Base-by-base conservation (phyloP, 1,140 invertebrate genomes). In the Bactericera cockerelli region DNA sequence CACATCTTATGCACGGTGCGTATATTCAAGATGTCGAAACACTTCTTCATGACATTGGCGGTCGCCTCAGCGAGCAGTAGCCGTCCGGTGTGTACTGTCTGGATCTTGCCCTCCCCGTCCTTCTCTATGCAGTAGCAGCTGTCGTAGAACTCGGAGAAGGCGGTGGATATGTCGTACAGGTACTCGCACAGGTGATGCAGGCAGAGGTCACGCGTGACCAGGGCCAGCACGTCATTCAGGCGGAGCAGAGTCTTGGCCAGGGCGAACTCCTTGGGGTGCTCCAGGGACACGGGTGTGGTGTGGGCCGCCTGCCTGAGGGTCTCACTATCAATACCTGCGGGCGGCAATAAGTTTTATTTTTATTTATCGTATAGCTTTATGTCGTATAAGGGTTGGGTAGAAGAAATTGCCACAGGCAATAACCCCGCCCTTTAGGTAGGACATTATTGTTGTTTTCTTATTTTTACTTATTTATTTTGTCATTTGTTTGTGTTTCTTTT, bases 121-220 rank as follows among this genome's bases (percentile, higher is more conserved):
- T 96, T 98, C 70, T 97, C 89, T 55, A 99, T 83, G 67, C 96
- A 98, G 70, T 99, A 99, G 70, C 97, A 99, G 64, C 78, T 83
- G 67, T 98, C 93, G 72, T 99, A 99, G 71, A 99, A 99, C 70
- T 99, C 97, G 0, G 87, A 84, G 67, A 98, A 99, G 1, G 80
- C 77, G 4, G 84, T 85, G n/a, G 87, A 81, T 39, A 99, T 82
- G 66, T 98, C 93, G 72, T 97, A 99, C 56, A 98, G 77, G 72
- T 86, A 97, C 70, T 98, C 94, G 72, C 97, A 99, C 2, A 99
- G 72, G 33, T 82, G 79, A 71, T 99, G 93, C 24, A 98, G 68
- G 58, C 78, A 84, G 8, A 99, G 74, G 69, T 97, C 90, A 60
- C 86, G 84, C 0, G 86, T 76, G 26, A 95, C 85, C 69, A 83